Conservation (phyloP, 2,113 vertebrate genomes). For the Tyrannus savana region DNA sequence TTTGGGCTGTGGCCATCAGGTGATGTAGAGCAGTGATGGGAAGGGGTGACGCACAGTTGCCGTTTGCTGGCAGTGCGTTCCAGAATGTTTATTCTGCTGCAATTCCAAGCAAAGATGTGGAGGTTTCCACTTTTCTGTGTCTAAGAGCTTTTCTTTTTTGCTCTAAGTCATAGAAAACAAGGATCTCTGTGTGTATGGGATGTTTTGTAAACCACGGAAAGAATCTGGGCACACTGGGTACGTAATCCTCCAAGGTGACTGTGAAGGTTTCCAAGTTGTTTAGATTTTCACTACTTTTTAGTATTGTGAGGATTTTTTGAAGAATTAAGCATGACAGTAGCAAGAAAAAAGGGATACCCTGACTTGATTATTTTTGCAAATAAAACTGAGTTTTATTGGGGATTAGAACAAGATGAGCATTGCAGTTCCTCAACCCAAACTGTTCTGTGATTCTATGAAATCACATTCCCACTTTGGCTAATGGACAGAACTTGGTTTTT, state of each 20-base stretch:
- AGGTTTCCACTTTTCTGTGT: background rate
- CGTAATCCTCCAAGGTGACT: background rate
- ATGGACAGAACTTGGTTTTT: background rate
- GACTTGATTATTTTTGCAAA: background rate
- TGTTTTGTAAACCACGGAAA: background rate
- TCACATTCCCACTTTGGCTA: background rate
- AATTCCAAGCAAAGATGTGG: background rate
- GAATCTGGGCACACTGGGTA: background rate
- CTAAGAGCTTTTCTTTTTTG: background rate
- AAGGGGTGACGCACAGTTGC: background rate
- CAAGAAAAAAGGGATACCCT: background rate
- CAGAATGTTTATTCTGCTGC: background rate
- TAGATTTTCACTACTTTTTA: background rate
- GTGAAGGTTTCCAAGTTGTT: background rate
- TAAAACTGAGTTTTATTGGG: no score
- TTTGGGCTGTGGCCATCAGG: background rate
- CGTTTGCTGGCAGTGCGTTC: background rate
- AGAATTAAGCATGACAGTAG: background rate
- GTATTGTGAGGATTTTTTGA: background rate
- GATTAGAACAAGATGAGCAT: no score
- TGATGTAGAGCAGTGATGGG: background rate
- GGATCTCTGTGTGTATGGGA: rapidly evolving
- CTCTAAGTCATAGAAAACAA: background rate
- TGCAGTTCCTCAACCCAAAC: background rate
- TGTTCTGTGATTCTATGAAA: background rate